Conservation (phyloP, 2,113 vertebrate species). For the Lutjanus erythropterus region DNA sequence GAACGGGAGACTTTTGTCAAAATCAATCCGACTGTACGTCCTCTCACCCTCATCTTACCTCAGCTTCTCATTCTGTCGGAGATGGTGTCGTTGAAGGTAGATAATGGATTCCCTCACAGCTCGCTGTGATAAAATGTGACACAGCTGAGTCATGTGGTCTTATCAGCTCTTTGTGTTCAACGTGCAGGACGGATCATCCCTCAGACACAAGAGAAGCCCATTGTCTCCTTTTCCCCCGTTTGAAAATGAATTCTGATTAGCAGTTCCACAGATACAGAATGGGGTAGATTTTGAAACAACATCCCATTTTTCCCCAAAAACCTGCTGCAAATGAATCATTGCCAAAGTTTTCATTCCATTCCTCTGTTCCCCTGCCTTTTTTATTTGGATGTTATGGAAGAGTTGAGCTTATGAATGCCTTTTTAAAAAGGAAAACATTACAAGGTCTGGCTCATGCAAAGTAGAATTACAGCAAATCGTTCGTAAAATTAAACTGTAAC, state of each 20-base stretch:
- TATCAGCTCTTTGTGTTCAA: conserved; percentile 54
- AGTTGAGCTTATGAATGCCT: conserved; percentile 27
- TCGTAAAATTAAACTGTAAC: conserved; percentile 66
- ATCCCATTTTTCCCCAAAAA: conserved; percentile 36
- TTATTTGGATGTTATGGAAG: conserved; percentile 23
- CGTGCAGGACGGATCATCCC: conserved; percentile 57
- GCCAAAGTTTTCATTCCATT: conserved; percentile 5
- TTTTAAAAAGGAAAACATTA: conserved; percentile 50
- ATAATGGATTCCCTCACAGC: conserved; percentile 56
- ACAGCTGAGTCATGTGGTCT: conserved; percentile 58
- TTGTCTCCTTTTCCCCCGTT: conserved; percentile 41
- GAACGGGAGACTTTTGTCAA: conserved; percentile 30
- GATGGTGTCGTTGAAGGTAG: conserved; percentile 35
- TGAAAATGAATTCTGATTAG: conserved; percentile 57
- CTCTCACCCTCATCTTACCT: background rate
- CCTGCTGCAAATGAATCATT: conserved; percentile 25
- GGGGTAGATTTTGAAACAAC: conserved; percentile 57
- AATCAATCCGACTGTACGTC: conserved; percentile 40
- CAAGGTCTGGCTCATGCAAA: conserved; percentile 37
- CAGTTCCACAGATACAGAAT: conserved; percentile 44
- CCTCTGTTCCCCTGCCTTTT: background rate
- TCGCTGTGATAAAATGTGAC: conserved; percentile 53
- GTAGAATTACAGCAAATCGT: conserved; percentile 53
- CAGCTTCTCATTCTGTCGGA: conserved; percentile 46
- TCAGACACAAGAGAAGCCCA: conserved; percentile 32